Percentiles rank a stretch among this genome's conserved stretches.
Evolutionary conservation across 2,113 vertebrate genomes (phyloP).

Genomic region (Cyprinodon brontotheroides): DNA sequence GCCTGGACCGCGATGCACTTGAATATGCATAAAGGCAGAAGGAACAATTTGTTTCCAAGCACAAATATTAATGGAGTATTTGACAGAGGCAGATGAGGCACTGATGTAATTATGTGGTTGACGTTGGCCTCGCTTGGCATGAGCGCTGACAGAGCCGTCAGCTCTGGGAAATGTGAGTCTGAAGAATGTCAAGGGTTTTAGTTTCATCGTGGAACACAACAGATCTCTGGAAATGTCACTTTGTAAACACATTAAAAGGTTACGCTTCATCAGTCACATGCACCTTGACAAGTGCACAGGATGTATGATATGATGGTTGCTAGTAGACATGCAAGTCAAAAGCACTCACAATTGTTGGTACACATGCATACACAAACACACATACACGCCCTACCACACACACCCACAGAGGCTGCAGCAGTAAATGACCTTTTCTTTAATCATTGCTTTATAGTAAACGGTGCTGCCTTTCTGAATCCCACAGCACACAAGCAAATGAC

Average conservation of each 20-base stretch:
- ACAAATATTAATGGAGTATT: constrained; percentile 18
- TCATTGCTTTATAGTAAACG: constrained; percentile 53
- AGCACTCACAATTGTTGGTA: neutral
- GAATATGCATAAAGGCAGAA: neutral
- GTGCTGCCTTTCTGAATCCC: constrained; percentile 49
- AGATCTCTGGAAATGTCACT: constrained; percentile 68
- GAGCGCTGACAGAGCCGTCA: constrained; percentile 43
- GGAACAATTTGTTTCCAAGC: constrained; percentile 26
- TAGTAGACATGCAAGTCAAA: neutral
- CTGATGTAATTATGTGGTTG: constrained; percentile 63
- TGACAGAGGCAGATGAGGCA: constrained; percentile 48
- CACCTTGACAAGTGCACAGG: constrained; percentile 19
- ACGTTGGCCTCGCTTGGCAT: constrained; percentile 30
- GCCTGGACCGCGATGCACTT: no score
- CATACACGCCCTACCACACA: constrained; percentile 3
- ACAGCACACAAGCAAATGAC: constrained; percentile 41
- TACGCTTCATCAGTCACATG: constrained; percentile 44
- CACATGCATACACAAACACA: constrained; percentile 11
- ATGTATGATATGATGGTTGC: constrained; percentile 4
- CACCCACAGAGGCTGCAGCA: constrained; percentile 13
- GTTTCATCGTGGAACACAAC: constrained; percentile 44
- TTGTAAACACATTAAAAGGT: constrained; percentile 69
- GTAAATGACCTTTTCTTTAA: constrained; percentile 59
- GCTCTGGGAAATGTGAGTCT: constrained; percentile 46
- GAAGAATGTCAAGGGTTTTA: constrained; percentile 65